These are phyloP conservation scores for Tetranychus cinnabarinus DNA, from an alignment of 1,140 invertebrate genomes.

Conservation along the genomic window DNA sequence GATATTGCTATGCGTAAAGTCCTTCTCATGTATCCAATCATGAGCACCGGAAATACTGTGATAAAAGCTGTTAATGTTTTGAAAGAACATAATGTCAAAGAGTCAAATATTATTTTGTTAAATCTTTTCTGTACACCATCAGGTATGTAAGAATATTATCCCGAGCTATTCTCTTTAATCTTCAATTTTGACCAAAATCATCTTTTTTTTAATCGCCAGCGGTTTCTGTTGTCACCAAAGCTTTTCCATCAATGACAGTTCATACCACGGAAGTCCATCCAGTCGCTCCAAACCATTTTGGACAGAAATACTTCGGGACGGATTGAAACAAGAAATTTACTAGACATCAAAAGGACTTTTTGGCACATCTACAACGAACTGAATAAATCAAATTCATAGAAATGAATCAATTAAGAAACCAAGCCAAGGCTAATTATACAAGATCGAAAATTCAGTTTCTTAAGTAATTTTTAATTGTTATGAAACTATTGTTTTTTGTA, in stretches of 20 bases:
- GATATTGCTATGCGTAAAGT: conserved; percentile 70
- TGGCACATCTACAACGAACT: too few relatives aligned
- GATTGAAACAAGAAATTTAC: neutral
- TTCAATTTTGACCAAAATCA: neutral
- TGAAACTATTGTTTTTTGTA: too few relatives aligned
- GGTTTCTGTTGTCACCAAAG: conserved; percentile 53
- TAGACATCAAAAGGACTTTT: too few relatives aligned
- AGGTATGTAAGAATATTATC: conserved; percentile 17
- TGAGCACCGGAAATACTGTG: conserved; percentile 91
- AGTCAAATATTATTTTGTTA: conserved; percentile 79
- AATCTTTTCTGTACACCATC: conserved; percentile 86
- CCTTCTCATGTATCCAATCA: conserved; percentile 93
- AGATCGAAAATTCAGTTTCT: too few relatives aligned
- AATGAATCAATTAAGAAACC: too few relatives aligned
- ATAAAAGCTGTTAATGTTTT: conserved; percentile 75
- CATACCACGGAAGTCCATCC: conserved; percentile 81
- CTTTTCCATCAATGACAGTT: conserved; percentile 77
- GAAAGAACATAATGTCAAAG: conserved; percentile 70
- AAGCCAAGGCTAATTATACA: too few relatives aligned
- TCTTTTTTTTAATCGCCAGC: conserved; percentile 27
- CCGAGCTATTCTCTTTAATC: neutral
- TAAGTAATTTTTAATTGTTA: too few relatives aligned
- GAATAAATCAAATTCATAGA: too few relatives aligned
- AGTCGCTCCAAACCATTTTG: conserved; percentile 92
- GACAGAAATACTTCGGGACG: conserved; percentile 83